Conservation (phyloP, 2,113 vertebrate genomes). For the Eublepharis macularius region DNA sequence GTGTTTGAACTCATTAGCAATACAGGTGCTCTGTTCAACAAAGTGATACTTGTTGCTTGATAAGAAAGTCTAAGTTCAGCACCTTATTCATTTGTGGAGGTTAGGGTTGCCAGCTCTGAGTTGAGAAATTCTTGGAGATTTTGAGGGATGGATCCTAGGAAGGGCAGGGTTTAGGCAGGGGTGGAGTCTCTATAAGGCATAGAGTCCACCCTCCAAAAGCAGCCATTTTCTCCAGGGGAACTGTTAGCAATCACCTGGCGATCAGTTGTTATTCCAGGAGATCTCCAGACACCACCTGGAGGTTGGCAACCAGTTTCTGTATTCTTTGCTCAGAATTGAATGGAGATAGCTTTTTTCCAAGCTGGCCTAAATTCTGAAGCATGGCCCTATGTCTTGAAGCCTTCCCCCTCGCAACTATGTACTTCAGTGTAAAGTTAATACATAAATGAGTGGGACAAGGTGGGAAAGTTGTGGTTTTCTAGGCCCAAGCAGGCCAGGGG, state of each 20-base stretch:
- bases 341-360: neutral
- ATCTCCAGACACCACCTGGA: too few relatives aligned
- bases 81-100: too few relatives aligned
- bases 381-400: neutral
- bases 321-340: neutral
- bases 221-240: too few relatives aligned
- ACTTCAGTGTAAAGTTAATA: neutral
- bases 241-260: too few relatives aligned
- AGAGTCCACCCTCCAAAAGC: too few relatives aligned
- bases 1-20: neutral
- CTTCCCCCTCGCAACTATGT: neutral
- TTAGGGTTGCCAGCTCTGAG: too few relatives aligned
- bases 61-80: neutral
- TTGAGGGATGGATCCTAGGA: too few relatives aligned
- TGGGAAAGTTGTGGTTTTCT: neutral
- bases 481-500: neutral
- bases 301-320: too few relatives aligned
- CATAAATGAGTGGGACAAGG: neutral
- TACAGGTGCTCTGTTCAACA: neutral
- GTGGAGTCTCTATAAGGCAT: too few relatives aligned
- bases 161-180: too few relatives aligned
- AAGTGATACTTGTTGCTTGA: neutral
- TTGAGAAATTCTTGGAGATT: too few relatives aligned
- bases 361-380: neutral
- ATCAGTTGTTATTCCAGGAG: too few relatives aligned